phyloP scores from a whole-genome alignment of 2,888 invertebrate genomes.

The Trilocha varians region DNA sequence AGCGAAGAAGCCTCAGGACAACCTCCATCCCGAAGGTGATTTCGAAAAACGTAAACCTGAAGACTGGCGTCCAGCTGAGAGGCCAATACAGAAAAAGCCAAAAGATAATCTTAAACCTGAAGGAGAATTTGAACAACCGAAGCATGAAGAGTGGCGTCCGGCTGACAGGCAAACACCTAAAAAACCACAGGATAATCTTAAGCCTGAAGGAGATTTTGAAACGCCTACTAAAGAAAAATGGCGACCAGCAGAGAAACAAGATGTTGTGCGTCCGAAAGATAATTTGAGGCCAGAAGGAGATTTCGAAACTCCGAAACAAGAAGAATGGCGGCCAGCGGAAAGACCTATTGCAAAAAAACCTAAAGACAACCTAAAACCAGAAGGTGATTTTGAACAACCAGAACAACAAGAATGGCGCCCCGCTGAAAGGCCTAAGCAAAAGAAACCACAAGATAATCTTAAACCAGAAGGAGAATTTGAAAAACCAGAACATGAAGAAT shows the following conservation, averaged over 20 bases:
- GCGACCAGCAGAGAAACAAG: constrained; percentile 46
- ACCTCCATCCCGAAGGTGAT: too few relatives aligned
- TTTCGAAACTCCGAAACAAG: constrained; percentile 46
- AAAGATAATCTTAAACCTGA: constrained; percentile 63
- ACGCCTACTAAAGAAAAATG: constrained; percentile 34
- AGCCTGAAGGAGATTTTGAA: constrained; percentile 73
- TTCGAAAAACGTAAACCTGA: too few relatives aligned
- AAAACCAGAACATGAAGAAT: constrained; percentile 37
- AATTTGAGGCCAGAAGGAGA: constrained; percentile 72
- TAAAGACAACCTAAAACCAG: constrained; percentile 71
- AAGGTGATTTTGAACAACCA: constrained; percentile 71
- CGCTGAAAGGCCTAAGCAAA: constrained; percentile 51
- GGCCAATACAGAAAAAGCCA: constrained; percentile 29
- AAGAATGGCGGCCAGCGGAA: constrained; percentile 44
- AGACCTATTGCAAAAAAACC: constrained; percentile 41
- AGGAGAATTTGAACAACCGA: constrained; percentile 55
- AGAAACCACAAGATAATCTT: constrained; percentile 61
- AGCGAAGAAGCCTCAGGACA: too few relatives aligned
- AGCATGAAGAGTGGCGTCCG: constrained; percentile 33
- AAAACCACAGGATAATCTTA: constrained; percentile 50
- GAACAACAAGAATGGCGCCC: constrained; percentile 46
- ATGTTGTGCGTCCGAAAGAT: constrained; percentile 43
- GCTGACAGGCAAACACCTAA: constrained; percentile 29
- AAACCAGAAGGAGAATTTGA: constrained; percentile 32
- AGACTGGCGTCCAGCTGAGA: too few relatives aligned